Conservation (phyloP, 2,797 vertebrate genomes). For the Poecile montanus region DNA sequence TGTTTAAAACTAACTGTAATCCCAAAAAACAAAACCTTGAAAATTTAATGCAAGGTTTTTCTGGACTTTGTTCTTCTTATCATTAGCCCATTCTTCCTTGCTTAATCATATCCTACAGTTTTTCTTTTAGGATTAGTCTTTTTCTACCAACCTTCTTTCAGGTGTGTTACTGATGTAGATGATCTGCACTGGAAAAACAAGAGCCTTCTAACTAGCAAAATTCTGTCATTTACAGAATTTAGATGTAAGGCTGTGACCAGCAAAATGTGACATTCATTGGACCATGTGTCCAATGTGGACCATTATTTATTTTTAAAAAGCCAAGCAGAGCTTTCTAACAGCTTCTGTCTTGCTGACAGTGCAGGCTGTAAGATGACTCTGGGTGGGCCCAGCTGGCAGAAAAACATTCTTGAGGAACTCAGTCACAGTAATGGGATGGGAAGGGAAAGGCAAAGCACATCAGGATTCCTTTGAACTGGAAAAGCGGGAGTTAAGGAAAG, state of each 20-base stretch:
- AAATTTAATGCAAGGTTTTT: neutral
- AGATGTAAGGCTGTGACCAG: rapidly evolving
- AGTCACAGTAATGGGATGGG: neutral
- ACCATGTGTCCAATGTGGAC: neutral
- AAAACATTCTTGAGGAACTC: neutral
- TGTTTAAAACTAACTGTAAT: neutral
- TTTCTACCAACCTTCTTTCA: neutral
- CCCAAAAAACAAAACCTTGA: neutral
- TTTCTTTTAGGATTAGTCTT: neutral
- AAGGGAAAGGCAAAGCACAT: neutral
- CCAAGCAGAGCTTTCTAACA: neutral
- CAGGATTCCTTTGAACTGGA: neutral
- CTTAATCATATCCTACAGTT: neutral
- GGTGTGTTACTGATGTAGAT: neutral
- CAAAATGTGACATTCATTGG: neutral
- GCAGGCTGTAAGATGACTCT: no score
- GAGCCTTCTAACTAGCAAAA: neutral
- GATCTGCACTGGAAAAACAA: neutral
- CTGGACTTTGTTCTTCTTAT: neutral
- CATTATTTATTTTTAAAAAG: neutral
- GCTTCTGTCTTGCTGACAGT: neutral
- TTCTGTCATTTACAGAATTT: neutral
- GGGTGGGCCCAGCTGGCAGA: neutral
- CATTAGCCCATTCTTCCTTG: neutral
- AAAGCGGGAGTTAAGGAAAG: neutral